Percentiles rank a stretch among this genome's conserved stretches.
Conservation (phyloP, 2,113 vertebrate genomes). For the Bos javanicus region DNA sequence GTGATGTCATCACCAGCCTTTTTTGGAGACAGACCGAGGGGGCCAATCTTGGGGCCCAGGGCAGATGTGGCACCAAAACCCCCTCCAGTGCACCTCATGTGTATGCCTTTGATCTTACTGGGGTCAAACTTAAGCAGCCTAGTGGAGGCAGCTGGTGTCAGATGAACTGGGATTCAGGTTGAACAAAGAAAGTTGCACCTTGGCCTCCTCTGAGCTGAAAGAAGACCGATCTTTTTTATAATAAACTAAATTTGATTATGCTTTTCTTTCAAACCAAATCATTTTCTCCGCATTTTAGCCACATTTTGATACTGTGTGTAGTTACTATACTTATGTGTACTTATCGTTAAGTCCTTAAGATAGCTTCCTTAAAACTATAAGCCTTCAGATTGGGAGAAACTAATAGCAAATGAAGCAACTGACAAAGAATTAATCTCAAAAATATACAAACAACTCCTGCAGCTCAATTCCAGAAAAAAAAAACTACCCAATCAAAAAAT, state of each 20-base stretch:
- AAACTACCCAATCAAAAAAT: not conserved
- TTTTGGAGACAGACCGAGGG: not conserved
- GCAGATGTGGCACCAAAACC: not conserved
- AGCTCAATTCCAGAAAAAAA: not conserved
- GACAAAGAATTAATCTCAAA: not conserved
- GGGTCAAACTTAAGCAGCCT: not conserved
- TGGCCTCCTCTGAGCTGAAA: not conserved
- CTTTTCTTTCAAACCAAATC: not conserved
- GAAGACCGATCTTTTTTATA: not conserved
- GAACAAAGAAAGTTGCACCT: not conserved
- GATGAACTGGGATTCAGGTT: not conserved
- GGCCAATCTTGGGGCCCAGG: not conserved
- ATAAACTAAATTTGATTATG: not conserved
- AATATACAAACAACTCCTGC: not conserved
- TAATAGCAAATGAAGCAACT: not conserved
- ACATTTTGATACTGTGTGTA: not conserved
- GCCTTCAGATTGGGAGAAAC: not conserved
- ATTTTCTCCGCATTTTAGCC: not conserved
- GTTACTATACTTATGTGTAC: not conserved
- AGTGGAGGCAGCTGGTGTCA: not conserved
- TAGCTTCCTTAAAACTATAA: not conserved
- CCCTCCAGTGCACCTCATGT: not conserved
- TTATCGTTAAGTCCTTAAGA: not conserved
- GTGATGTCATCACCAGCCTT: not conserved
- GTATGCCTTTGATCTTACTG: not conserved